Evolutionary conservation across 1,140 invertebrate species (phyloP).

Genomic region (Brachionus paranguensis): DNA sequence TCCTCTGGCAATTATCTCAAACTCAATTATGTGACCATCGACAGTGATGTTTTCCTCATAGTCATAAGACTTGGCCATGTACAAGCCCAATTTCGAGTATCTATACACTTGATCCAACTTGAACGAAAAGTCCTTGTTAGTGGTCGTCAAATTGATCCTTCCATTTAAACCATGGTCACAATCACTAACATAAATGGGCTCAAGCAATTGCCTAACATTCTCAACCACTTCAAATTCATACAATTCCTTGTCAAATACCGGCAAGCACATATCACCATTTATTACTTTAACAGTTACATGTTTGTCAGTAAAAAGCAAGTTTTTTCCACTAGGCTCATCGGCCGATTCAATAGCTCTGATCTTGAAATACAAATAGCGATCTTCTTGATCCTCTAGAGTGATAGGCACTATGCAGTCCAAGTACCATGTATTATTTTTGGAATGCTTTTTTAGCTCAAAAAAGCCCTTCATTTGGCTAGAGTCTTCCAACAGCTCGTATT

Average conservation of each 20-base stretch:
- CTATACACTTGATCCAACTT: constrained; percentile 14
- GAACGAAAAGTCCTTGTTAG: constrained; percentile 2
- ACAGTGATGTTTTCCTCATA: not conserved
- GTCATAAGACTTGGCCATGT: constrained; percentile 16
- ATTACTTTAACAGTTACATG: constrained; percentile 13
- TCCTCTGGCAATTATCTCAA: constrained; percentile 23
- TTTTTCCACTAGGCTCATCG: not conserved
- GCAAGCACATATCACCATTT: constrained; percentile 30
- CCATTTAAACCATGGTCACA: constrained; percentile 35
- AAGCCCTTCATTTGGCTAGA: not conserved
- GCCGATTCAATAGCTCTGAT: constrained; percentile 16
- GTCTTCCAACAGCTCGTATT: not conserved
- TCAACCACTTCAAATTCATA: constrained; percentile 36
- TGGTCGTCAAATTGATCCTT: not conserved
- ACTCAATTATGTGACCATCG: constrained; percentile 31
- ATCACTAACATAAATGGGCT: constrained; percentile 38
- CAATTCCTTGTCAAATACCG: not conserved
- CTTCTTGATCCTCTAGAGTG: not conserved
- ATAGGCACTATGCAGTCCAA: not conserved
- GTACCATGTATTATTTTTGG: not conserved
- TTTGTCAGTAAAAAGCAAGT: not conserved
- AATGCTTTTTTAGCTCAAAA: constrained; percentile 26
- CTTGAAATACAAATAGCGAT: not conserved
- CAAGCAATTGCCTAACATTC: constrained; percentile 2
- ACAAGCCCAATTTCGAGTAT: not conserved